Evolutionary conservation across 1,140 invertebrate genomes (phyloP), one percentile per base, ranked within the genome.

Genomic region (Eubasilissa regina): DNA sequence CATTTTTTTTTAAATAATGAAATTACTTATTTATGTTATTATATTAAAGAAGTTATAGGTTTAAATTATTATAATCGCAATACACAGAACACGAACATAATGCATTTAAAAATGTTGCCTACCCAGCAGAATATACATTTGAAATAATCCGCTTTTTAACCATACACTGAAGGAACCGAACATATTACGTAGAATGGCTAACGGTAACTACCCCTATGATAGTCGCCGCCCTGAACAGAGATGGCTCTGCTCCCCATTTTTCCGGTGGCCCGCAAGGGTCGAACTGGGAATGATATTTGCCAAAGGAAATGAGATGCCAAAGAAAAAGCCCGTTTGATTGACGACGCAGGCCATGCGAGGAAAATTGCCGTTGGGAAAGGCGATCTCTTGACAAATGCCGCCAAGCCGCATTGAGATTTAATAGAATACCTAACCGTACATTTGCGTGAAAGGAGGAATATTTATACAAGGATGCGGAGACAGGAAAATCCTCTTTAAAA

Each of bases 291-390:
- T 82, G 81, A 82, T 82, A 82, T 82, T 82, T 79, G 78, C 78
- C 78, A 75, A 55, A 80, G 81, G 81, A 82, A 82, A 82, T 82
- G 81, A 82, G 81, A 82, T 82, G 81, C 81, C 81, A 82, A 79
- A 80, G 81, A 82, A 82, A 82, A 82, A 82, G 78, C 81, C 81
- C 70, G 44, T 74, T 80, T 82, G 81, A 82, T 82, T 82, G 81
- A 82, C 81, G 81, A 82, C 75, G 72, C 81, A 75, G 75, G 21
- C 76, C 53, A 51, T 51, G 48, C 58, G 47, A 15, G 35, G 75
- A 66, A 78, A 78, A 78, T 78, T 78, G 76, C 76, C 47, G 43
- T 56, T 70, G 64, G 48, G 17, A 72, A 35, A 56, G 76, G 48
- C 62, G 76, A 78, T 77, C 76, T 78, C 62, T 72, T 78, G 76